Conservation (phyloP, 2,888 invertebrate species). For the Ypsolopha scabrella region DNA sequence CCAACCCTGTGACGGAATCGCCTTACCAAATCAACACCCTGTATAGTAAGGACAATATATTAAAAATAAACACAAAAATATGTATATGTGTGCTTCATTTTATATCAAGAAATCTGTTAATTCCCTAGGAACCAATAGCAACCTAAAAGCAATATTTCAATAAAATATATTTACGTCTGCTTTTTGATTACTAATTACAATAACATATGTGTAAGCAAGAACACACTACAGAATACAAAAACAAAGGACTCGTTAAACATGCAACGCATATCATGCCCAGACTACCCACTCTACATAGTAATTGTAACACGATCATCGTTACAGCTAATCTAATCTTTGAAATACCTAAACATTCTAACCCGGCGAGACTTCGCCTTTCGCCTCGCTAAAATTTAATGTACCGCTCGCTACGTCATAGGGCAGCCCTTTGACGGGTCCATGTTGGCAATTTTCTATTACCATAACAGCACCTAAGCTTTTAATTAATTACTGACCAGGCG, state of each 20-base stretch:
- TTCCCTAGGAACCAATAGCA: too few species aligned
- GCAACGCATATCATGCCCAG: background rate
- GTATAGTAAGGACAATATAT: too few species aligned
- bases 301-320: constrained; percentile 16
- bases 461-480: constrained; percentile 56
- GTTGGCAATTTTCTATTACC: constrained; percentile 56
- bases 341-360: constrained; percentile 16
- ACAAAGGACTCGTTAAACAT: background rate
- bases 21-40: too few species aligned
- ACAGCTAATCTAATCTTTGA: constrained; percentile 32
- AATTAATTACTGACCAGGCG: constrained; percentile 54
- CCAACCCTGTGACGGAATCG: too few species aligned
- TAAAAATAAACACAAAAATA: too few species aligned
- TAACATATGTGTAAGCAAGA: too few species aligned
- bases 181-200: too few species aligned
- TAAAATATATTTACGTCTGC: too few species aligned
- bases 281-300: background rate
- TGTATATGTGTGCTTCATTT: too few species aligned
- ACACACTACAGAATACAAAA: too few species aligned
- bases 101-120: too few species aligned
- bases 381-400: constrained; percentile 50
- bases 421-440: constrained; percentile 51
- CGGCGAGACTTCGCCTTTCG: constrained; percentile 31
- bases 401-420: constrained; percentile 12
- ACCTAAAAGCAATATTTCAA: too few species aligned